Conservation (phyloP, 2,797 vertebrate genomes). For the Esox masquinongy region DNA sequence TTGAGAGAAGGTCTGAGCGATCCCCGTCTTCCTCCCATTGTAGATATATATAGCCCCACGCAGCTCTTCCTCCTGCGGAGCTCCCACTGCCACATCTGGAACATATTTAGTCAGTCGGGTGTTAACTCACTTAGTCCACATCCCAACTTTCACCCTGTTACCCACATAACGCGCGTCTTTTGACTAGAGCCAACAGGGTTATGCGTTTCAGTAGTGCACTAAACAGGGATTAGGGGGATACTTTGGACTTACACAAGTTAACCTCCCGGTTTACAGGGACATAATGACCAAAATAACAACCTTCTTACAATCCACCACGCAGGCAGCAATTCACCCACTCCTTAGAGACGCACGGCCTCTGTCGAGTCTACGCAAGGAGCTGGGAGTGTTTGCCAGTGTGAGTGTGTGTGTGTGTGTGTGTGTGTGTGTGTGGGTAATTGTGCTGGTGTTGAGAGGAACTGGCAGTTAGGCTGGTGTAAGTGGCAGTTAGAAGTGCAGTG, state of each 20-base stretch:
- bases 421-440: slow-evolving; percentile 3
- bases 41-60: slow-evolving; percentile 93
- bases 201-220: background rate
- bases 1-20: slow-evolving; percentile 87
- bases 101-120: slow-evolving; percentile 26
- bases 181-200: slow-evolving; percentile 39
- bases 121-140: background rate
- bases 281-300: background rate
- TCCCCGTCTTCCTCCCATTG: slow-evolving; percentile 87
- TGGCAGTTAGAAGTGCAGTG: slow-evolving; percentile 31
- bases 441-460: background rate
- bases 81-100: slow-evolving; percentile 91
- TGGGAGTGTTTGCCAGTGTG: background rate
- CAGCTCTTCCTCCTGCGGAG: slow-evolving; percentile 92
- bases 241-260: background rate
- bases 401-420: background rate
- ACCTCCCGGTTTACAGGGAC: slow-evolving; percentile 35
- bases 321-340: no score
- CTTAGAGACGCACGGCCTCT: no score
- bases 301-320: background rate
- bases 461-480: slow-evolving; percentile 24
- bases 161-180: background rate
- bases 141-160: background rate
- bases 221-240: slow-evolving; percentile 37
- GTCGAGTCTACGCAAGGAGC: background rate